Conservation (phyloP, 2,888 invertebrate genomes). For the Amitus sp. region DNA sequence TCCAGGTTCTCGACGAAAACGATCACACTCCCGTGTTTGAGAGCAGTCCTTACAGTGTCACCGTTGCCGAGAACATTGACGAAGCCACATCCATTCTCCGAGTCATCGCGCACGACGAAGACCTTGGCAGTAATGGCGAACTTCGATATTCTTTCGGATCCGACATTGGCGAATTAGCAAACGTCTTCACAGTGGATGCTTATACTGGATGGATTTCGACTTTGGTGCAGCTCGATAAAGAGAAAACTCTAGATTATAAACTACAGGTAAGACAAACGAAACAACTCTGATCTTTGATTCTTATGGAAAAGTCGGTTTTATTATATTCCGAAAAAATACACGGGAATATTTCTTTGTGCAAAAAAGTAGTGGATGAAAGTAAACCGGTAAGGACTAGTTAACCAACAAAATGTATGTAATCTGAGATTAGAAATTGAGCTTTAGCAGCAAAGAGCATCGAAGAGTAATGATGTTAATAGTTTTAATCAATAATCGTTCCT, state of each 20-base stretch:
- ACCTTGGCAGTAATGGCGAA: constrained; percentile 86
- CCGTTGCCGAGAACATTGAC: constrained; percentile 84
- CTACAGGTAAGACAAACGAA: constrained; percentile 70
- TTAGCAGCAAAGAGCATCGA: no score
- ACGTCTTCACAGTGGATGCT: constrained; percentile 85
- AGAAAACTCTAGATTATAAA: constrained; percentile 79
- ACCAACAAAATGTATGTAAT: no score
- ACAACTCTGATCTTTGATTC: not conserved
- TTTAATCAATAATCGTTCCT: no score
- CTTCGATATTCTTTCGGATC: constrained; percentile 82
- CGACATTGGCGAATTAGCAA: constrained; percentile 72
- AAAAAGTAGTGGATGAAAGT: no score
- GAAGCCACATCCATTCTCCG: constrained; percentile 81
- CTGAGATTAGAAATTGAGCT: no score
- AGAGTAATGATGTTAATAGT: no score
- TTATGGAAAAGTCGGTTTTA: no score
- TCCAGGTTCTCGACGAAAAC: constrained; percentile 89
- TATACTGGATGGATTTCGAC: constrained; percentile 90
- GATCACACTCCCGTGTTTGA: constrained; percentile 91
- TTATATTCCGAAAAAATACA: no score
- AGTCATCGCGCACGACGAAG: constrained; percentile 76
- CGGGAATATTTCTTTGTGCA: no score
- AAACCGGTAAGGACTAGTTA: no score
- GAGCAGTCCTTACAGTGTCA: constrained; percentile 81
- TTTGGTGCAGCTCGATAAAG: constrained; percentile 79